Base-by-base conservation (phyloP, 2,113 vertebrate species). In the Lepisosteus osseus region DNA sequence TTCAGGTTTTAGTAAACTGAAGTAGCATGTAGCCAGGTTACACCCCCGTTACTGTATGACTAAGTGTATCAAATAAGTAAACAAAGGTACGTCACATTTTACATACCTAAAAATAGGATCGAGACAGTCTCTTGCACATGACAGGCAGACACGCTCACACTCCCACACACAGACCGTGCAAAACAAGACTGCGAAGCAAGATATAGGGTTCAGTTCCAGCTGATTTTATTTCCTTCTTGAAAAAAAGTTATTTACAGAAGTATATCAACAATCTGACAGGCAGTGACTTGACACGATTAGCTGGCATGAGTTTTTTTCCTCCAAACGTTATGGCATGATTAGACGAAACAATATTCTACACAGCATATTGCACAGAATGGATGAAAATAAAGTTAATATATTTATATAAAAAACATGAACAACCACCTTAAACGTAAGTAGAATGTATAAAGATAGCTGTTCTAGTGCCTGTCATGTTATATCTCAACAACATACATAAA, bases 191-290 rank as follows among this genome's bases (percentile, higher is more conserved):
- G 78, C 47, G 67, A 80, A 73, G 74, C 73, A 68, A 80, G 61
- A 78, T 69, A 81, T 91, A 93, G 92, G 94, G 93, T 95, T 99
- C 97, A 99, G 97, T 98, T 99, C 97, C 97, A 99, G 97, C 97
- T 99, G 96, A 99, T 96, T 98, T 98, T 99, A 98, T 98, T 98
- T 96, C 96, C 96, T 97, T 96, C 94, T 94, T 94, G 91, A 95
- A 96, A 92, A 84, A 79, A 95, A 92, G 93, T 95, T 98, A 96
- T 98, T 96, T 99, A 98, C 97, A 99, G 93, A 97, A 96, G 94
- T 91, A 95, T 97, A 98, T 96, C 93, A 95, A 98, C 95, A 98
- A 97, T 98, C 96, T 97, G 97, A 98, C 97, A 98, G 96, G 97
- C 96, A 99, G 95, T 97, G 96, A 96, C 94, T 95, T 92, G 94